Evolutionary conservation across 2,888 invertebrate genomes (phyloP).

Genomic region (Abrostola triplasia): DNA sequence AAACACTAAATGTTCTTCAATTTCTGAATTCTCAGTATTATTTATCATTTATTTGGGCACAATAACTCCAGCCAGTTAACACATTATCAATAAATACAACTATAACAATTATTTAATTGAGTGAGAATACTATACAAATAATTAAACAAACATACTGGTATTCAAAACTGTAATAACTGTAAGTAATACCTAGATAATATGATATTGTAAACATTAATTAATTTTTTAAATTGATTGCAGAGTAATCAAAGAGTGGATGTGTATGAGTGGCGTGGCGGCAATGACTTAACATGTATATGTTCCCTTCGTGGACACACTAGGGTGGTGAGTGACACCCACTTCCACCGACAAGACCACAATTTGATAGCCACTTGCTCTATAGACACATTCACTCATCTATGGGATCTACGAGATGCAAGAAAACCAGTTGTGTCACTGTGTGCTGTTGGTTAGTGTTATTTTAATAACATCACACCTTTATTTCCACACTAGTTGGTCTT

Average conservation of each 20-base stretch:
- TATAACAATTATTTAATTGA: too few species aligned
- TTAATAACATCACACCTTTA: neutral
- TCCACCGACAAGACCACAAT: conserved; percentile 91
- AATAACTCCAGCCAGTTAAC: too few species aligned
- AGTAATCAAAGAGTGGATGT: conserved; percentile 96
- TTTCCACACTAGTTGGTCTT: neutral
- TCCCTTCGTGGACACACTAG: conserved; percentile 94
- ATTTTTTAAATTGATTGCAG: conserved; percentile 79
- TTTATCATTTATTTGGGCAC: too few species aligned
- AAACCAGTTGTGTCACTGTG: conserved; percentile 95
- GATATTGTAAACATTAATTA: neutral
- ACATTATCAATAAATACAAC: too few species aligned
- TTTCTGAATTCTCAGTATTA: too few species aligned
- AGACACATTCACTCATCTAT: conserved; percentile 97
- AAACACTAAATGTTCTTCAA: too few species aligned
- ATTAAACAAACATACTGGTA: neutral
- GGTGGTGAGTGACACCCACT: conserved; percentile 96
- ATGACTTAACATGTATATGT: conserved; percentile 91
- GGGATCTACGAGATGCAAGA: conserved; percentile 96
- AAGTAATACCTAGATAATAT: too few species aligned
- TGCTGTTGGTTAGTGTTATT: conserved; percentile 92
- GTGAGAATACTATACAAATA: too few species aligned
- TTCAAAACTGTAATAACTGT: too few species aligned
- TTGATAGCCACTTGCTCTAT: conserved; percentile 95
- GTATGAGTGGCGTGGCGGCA: conserved; percentile 92